Conservation (phyloP, 92 coral and sea anemone genomes). For the Diadumene lineata region DNA sequence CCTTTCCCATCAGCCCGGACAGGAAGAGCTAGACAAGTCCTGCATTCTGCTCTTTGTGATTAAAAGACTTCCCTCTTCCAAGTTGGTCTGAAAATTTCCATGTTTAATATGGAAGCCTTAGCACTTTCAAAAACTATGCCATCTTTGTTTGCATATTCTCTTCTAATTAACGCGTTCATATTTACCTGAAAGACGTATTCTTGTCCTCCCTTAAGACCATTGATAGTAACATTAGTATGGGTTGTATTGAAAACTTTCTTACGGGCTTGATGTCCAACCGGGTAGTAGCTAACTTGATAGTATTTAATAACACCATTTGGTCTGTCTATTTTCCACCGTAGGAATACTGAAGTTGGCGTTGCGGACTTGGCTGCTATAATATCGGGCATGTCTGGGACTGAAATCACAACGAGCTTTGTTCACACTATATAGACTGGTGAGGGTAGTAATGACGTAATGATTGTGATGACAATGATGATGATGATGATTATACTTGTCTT, state of each 20-base stretch:
- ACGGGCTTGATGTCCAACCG: constrained; percentile 15
- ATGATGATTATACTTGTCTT: background rate
- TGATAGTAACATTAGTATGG: constrained; percentile 28
- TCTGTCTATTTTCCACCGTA: constrained; percentile 42
- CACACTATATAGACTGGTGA: background rate
- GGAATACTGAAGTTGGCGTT: constrained; percentile 36
- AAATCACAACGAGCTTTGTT: background rate
- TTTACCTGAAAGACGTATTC: constrained; percentile 57
- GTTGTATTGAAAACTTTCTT: constrained; percentile 48
- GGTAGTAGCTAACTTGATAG: constrained; percentile 50
- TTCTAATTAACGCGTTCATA: background rate
- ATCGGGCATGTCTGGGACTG: constrained; percentile 57
- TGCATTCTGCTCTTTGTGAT: too few relatives aligned
- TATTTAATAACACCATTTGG: constrained; percentile 42
- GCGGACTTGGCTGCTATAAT: constrained; percentile 32
- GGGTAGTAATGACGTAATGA: background rate
- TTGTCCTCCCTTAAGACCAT: constrained; percentile 46
- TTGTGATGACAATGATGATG: background rate
- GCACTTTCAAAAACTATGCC: too few relatives aligned
- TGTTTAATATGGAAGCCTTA: too few relatives aligned
- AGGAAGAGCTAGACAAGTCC: too few relatives aligned
- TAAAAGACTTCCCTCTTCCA: too few relatives aligned
- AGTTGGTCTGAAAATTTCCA: too few relatives aligned
- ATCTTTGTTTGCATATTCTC: too few relatives aligned
- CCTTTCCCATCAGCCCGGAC: too few relatives aligned